phyloP scores from a whole-genome alignment of 2,113 vertebrate genomes.

The Nibea coibor region DNA sequence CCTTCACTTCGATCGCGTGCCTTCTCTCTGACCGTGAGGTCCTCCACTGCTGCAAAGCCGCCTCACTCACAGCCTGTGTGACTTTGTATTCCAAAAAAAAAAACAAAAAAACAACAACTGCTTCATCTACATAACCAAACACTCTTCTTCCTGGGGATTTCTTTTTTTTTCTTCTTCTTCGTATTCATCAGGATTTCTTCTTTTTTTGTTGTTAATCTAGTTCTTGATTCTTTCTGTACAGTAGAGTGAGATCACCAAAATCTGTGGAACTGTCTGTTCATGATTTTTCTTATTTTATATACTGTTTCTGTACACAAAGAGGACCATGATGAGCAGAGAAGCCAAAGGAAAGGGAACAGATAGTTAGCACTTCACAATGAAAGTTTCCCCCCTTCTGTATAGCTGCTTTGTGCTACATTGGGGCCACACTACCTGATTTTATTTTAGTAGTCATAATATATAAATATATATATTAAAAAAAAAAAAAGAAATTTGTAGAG shows the following conservation, averaged over 20 bases:
- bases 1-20: conserved; percentile 84
- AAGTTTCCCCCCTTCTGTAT: conserved; percentile 19
- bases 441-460: conserved; percentile 73
- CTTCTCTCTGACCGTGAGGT: conserved; percentile 78
- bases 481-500: conserved; percentile 52
- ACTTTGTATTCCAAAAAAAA: conserved; percentile 56
- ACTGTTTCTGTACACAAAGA: conserved; percentile 45
- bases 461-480: conserved; percentile 29
- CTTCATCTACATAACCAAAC: conserved; percentile 76
- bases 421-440: conserved; percentile 72
- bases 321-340: conserved; percentile 70
- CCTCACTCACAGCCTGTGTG: conserved; percentile 50
- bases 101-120: conserved; percentile 12
- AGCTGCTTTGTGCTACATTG: conserved; percentile 55
- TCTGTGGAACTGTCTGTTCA: conserved; percentile 64
- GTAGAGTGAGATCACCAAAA: conserved; percentile 64
- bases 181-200: conserved; percentile 66
- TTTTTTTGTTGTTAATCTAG: conserved; percentile 49
- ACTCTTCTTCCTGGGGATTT: conserved; percentile 53
- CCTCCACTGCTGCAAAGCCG: conserved; percentile 36
- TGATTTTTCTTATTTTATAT: conserved; percentile 61
- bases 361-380: conserved; percentile 75
- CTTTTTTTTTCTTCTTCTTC: conserved; percentile 27
- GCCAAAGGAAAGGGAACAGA: conserved; percentile 81
- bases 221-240: conserved; percentile 70